Base-by-base conservation (phyloP, 2,888 invertebrate species). In the Chloroclysta siterata region DNA sequence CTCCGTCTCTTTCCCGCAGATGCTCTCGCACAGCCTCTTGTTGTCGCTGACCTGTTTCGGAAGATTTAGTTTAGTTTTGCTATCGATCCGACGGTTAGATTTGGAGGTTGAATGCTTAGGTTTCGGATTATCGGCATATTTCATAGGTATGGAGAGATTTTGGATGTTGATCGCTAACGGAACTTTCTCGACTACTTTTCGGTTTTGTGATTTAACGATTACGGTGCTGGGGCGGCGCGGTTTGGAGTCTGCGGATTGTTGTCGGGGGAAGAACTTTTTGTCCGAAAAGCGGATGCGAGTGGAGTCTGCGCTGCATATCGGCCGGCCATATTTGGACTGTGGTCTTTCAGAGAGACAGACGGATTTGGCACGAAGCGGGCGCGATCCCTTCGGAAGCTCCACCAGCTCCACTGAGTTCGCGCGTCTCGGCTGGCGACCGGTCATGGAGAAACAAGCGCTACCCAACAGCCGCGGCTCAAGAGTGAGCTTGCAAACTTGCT, bases 11-110 rank as follows among this genome's bases (percentile, higher is more conserved):
- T 83, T 91, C 80, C 85, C 88, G 75, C 78, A 69, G 71, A 78
- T 74, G 66, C 81, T 80, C 71, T 89, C 80, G 75, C 91, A 91
- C 88, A 89, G 87, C 88, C 88, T 90, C 90, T 85, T 88, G 82
- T 85, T 83, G 76, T 85, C 87, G 33, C 15, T 14, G 82, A 88
- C 92, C 91, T 91, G 91, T 90, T 87, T 89, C 76, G 83, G 80
- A 79, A 82, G 83, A 88, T 88, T 87, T 76, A 69, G 78, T 80
- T 90, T 90, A 86, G 85, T 85, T 83, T 81, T 88, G 79, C 84
- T 87, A 80, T 83, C 82, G 79, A 79, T 75, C 75, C 74, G 75
- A 50, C 69, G 73, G 66, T 79, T 78, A 73, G 68, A 67, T 76
- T 85, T 86, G 79, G 88, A 88, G 86, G 88, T 87, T 81, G 86